phyloP scores from a whole-genome alignment of 2,888 invertebrate species.

The Thalpophila matura region DNA sequence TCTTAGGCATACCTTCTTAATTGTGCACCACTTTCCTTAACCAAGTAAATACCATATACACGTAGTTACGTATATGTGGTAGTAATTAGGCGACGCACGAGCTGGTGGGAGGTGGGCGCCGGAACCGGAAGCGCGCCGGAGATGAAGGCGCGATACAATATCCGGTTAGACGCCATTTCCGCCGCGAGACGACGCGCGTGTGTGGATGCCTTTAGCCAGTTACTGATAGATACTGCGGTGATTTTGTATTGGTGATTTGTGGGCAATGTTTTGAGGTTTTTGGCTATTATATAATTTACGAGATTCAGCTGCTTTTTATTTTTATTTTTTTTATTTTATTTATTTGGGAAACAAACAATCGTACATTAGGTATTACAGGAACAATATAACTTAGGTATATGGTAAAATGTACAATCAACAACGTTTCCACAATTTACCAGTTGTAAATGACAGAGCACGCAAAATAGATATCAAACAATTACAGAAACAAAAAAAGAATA shows the following conservation, averaged over 20 bases:
- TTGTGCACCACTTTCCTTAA: constrained; percentile 24
- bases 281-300: neutral
- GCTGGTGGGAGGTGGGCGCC: constrained; percentile 76
- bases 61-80: constrained; percentile 58
- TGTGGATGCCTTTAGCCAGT: constrained; percentile 76
- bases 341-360: too few relatives aligned
- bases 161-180: constrained; percentile 91
- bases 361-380: too few relatives aligned
- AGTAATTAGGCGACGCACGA: constrained; percentile 89
- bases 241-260: constrained; percentile 70
- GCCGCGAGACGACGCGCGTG: constrained; percentile 86
- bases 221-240: constrained; percentile 64
- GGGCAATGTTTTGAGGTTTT: neutral
- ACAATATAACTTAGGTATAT: too few relatives aligned
- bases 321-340: too few relatives aligned
- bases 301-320: too few relatives aligned
- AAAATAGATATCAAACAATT: too few relatives aligned
- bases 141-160: constrained; percentile 91
- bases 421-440: too few relatives aligned
- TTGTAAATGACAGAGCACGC: too few relatives aligned
- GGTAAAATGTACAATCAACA: too few relatives aligned
- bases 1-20: constrained; percentile 22
- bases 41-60: constrained; percentile 25
- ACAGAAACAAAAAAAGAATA: too few relatives aligned
- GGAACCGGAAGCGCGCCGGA: constrained; percentile 89